Base-by-base conservation (phyloP, 1,140 invertebrate species). In the Andrena cerasifolii region DNA sequence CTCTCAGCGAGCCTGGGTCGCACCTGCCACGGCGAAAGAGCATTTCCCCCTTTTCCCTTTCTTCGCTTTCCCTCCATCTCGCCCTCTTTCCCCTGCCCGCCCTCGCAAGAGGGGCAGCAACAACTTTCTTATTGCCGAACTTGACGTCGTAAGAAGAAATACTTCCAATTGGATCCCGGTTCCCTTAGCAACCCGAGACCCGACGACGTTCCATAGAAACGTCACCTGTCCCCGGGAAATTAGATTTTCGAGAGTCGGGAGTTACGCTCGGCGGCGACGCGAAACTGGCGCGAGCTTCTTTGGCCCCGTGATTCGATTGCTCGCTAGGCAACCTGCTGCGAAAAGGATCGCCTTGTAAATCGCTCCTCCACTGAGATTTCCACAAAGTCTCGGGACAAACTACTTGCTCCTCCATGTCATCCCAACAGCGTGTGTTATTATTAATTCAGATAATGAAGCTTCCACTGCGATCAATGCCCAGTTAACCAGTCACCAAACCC, bases 41-140 rank as follows among this genome's bases (percentile, higher is more conserved):
- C 66, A 77, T 71, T 77, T 77, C 33, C 47, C 54, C 47, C 31
- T 8, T 45, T 78, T 65, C 74, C 59, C 78, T 21, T 74, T 61
- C 43, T 31, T 71, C 74, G 33, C 56, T 61, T 58, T 77, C 56
- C 79, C 65, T 18, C 24, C 73, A 56, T 78, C 45, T 10, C 66
- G 63, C n/a, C 21, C 18, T 12, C 33, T n/a, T 1, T 5, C n/a
- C 6, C 14, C 43, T 5, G 6, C 36, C 45, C 28, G n/a, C 26
- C 70, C 47, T 59, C 49, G 28, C 73, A 43, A 62, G 61, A 59
- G 51, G 8, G 0, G 62, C n/a, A n/a, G n/a, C n/a, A 51, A 58
- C 72, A 91, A 91, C 85, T 91, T 92, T 91, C 89, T 91, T 91
- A 91, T 91, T 90, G 90, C 90, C 90, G 83, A 92, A 91, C 90